Evolutionary conservation across 2,797 vertebrate species (phyloP).

Genomic region (Ibycter americanus): DNA sequence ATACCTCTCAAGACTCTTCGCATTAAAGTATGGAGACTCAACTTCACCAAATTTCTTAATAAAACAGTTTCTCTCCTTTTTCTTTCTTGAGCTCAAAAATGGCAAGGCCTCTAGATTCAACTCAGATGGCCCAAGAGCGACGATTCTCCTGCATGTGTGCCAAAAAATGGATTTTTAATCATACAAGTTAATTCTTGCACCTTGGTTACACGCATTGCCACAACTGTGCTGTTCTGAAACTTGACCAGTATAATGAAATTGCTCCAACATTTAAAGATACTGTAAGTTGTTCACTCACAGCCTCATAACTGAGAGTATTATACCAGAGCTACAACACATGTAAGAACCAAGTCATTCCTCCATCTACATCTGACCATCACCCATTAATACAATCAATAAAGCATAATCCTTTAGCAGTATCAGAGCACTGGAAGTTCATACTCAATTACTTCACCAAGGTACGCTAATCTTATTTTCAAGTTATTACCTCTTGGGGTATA

Average conservation of each 20-base stretch:
- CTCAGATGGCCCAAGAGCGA: background rate
- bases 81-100: background rate
- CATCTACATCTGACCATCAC: background rate
- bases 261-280: background rate
- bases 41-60: background rate
- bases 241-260: background rate
- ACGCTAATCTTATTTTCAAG: background rate
- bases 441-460: background rate
- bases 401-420: background rate
- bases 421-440: background rate
- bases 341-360: background rate
- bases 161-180: background rate
- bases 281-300: background rate
- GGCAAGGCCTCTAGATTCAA: background rate
- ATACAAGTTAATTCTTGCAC: background rate
- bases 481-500: background rate
- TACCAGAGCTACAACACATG: background rate
- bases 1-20: background rate
- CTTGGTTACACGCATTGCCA: background rate
- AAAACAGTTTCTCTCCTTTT: background rate
- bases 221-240: background rate
- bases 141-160: background rate
- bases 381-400: background rate
- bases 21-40: background rate
- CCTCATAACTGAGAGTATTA: fast-evolving